phyloP scores from a whole-genome alignment of 92 coral and sea anemone species.

The Bergia sp. region DNA sequence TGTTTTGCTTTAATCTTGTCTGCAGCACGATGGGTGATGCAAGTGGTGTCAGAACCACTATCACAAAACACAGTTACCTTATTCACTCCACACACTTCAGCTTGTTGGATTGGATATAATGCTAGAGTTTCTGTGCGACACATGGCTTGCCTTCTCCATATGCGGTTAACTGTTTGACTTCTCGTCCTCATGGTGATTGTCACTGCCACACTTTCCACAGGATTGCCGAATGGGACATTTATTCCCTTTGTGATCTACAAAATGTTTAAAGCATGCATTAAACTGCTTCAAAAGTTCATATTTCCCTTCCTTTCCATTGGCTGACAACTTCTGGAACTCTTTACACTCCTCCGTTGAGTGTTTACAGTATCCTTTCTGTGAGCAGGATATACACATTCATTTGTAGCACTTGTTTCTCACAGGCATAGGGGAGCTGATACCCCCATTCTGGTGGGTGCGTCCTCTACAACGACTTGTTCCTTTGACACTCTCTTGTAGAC shows the following conservation, averaged over 20 bases:
- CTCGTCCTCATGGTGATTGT: slow-evolving; percentile 27
- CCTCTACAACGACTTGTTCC: slow-evolving; percentile 1
- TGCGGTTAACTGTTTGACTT: neutral
- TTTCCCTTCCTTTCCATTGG: neutral
- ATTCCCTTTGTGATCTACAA: slow-evolving; percentile 38
- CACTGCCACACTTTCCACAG: slow-evolving; percentile 41
- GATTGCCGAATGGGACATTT: slow-evolving; percentile 17
- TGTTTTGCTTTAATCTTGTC: too few relatives aligned
- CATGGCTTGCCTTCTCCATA: neutral
- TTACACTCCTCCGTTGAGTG: slow-evolving; percentile 40
- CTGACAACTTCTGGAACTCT: slow-evolving; percentile 39
- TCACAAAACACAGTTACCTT: too few relatives aligned
- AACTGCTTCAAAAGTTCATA: slow-evolving; percentile 40
- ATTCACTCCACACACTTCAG: too few relatives aligned
- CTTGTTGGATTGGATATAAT: too few relatives aligned
- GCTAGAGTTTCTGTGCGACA: neutral
- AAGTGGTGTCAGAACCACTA: too few relatives aligned
- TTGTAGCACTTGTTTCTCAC: slow-evolving; percentile 23
- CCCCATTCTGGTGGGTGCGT: slow-evolving; percentile 23
- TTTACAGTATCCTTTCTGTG: slow-evolving; percentile 39
- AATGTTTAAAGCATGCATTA: slow-evolving; percentile 39
- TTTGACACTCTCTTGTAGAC: slow-evolving; percentile 13
- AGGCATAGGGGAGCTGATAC: neutral
- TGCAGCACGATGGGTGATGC: too few relatives aligned
- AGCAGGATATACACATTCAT: slow-evolving; percentile 27